Base-by-base conservation (phyloP, 2,888 invertebrate species). In the Xestia sexstrigata region DNA sequence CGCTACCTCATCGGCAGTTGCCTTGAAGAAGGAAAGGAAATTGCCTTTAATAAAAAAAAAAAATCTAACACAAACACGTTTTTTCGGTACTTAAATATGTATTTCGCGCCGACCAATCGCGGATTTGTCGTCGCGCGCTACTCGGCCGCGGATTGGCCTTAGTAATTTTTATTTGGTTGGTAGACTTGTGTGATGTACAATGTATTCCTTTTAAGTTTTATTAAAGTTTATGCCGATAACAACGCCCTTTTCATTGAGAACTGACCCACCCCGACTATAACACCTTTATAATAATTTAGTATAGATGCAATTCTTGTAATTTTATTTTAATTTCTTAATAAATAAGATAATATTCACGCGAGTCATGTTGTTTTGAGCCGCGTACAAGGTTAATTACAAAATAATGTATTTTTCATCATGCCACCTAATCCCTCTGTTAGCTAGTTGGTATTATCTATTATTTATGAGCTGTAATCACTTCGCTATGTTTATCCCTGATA, bases 331-430 rank as follows among this genome's bases (percentile, higher is more conserved):
- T 45, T 60, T 62, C 20, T 39, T 26, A 23, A 52, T 42, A 52
- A 67, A 20, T 55, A 30, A 8, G 49, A 58, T 60, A 76, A 62
- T 5, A 35, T 26, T 58, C 49, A 45, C 49, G 55, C 52, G 17
- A 39, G 13, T 35, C 58, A 35, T 58, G n/a, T 13, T 42, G 47
- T 42, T 74, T 79, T 58, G 30, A 80, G 35, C 62, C 35, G 26
- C n/a, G 45, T 81, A 73, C 82, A 73, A 82, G 83, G 79, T 69
- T 83, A 71, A 71, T 82, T 58, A 70, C 68, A 52, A 74, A 78
- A 78, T 60, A 74, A 74, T 71, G n/a, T 71, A 62, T 69, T 79
- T 72, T 73, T 52, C 17, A 58, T 62, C 15, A 70, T 35, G 20
- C 17, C 35, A 30, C 35, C 26, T 74, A 72, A 83, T 74, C 52